Base-by-base conservation (phyloP, 2,888 invertebrate species). In the Amphipyra berbera region DNA sequence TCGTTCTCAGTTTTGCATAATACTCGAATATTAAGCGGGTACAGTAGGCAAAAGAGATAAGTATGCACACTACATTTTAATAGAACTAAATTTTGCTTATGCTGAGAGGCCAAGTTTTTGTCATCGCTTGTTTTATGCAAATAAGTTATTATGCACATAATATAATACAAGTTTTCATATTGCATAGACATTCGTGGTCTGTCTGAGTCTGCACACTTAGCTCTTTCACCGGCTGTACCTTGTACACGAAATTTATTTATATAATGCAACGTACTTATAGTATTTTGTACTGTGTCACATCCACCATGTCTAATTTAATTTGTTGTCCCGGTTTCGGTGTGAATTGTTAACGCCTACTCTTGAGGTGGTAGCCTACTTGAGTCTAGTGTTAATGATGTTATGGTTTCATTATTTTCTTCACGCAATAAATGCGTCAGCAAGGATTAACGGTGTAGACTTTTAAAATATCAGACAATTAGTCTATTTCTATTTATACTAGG, bases 281-380 rank as follows among this genome's bases (percentile, higher is more conserved):
- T 46, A 35, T 60, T 48, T 49, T 56, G 56, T 48, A 14, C 46
- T 44, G 52, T 68, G 68, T 73, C 72, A 50, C 41, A 66, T 55
- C 44, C 68, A 73, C 74, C 77, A 61, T 76, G 68, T 58, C 76
- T 63, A 82, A 83, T 81, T 62, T 58, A 75, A 81, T 83, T 80
- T 75, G 67, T 69, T 69, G 78, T 65, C 77, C 79, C 65, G 70
- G 76, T 67, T 82, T 67, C 66, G 61, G 57, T 74, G 66, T 72
- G 37, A 47, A 44, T 66, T 56, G 41, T 72, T 50, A 54, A 50
- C 46, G 27, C 21, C 33, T 33, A 15, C 5, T 33, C 6, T 41
- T 15, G 2, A 46, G 38, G 38, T 37, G 35, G 15, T 44, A 55
- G 21, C 42, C 21, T 52, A 53, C 45, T 57, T 47, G 12, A 42